Evolutionary conservation across 2,797 vertebrate genomes (phyloP), one percentile per base, ranked within the genome.

Genomic region (Sarcophilus harrisii): DNA sequence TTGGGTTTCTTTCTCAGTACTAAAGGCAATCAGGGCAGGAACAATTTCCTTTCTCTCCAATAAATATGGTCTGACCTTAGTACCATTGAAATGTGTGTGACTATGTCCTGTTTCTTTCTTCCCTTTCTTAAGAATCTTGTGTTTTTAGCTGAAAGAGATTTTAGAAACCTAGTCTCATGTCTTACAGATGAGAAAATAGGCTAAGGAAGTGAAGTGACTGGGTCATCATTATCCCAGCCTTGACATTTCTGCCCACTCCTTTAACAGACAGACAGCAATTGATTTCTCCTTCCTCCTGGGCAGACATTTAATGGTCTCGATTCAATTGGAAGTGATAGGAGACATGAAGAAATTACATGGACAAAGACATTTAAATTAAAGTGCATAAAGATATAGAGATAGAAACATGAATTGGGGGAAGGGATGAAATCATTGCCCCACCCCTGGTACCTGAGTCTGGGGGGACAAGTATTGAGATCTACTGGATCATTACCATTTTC

Each of bases 351-450:
- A 98, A 92, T 98, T 98, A 98, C 94, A 96, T 93, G 91, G 92
- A 97, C 91, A 94, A 92, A 96, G 87, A 1, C 21, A 73, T 10
- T 90, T 91, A 98, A 98, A 96, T 96, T 98, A 98, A 98, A 98
- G 97, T 98, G 97, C 98, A 97, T 98, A 49, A 95, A 97, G 94
- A 95, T 96, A 97, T 98, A 49, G 95, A 97, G 94, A 95, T 96
- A 96, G 95, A 94, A 96, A 97, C 91, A 96, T 96, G 97, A 97
- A 98, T 96, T 87, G 87, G 95, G 32, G 91, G 59, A 89, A 12
- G 10, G 54, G n/a, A 92, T 54, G 96, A 94, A 11, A 58, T 90
- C 93, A 55, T 27, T 57, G 18, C 28, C 27, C n/a, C 91, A 24
- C 95, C 45, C 52, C 93, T 90, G 91, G 58, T 93, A 95, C 93